Percentiles rank a stretch among this genome's conserved stretches.
Conservation (phyloP, 2,888 invertebrate species). For the Caenorhabditis angaria region DNA sequence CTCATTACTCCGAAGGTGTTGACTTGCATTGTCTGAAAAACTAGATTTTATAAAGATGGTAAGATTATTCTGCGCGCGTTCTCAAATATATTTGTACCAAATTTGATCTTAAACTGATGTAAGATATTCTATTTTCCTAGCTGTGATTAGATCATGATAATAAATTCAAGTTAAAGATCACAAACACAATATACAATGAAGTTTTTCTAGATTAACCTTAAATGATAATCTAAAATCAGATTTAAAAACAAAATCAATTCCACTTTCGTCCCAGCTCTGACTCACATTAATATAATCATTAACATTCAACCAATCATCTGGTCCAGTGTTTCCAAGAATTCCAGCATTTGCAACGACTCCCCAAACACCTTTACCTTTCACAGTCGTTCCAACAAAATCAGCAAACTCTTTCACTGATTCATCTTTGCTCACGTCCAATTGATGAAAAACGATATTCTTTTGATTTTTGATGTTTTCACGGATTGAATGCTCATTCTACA, state of each 20-base stretch:
- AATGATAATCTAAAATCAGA: neutral
- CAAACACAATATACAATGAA: too few species aligned
- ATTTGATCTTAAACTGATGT: too few species aligned
- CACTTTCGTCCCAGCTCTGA: too few species aligned
- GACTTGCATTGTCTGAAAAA: constrained; percentile 49
- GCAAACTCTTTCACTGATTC: constrained; percentile 55
- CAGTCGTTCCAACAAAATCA: constrained; percentile 46
- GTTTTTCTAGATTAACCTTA: too few species aligned
- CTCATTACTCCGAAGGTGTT: constrained; percentile 73
- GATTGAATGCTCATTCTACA: constrained; percentile 54
- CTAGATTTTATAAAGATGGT: neutral
- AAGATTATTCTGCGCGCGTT: neutral
- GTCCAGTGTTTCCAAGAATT: constrained; percentile 62
- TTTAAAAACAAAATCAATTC: neutral
- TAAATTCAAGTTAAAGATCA: too few species aligned
- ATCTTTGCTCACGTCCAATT: constrained; percentile 59
- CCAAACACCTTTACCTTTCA: constrained; percentile 44
- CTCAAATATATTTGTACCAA: neutral
- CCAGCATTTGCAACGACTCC: constrained; percentile 70
- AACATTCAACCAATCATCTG: constrained; percentile 71
- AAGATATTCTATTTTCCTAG: too few species aligned
- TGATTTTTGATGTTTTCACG: constrained; percentile 10
- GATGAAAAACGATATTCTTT: constrained; percentile 41
- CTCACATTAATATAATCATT: constrained; percentile 69
- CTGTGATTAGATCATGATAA: too few species aligned